Percentiles rank a stretch among this genome's conserved stretches.
These are phyloP conservation scores for Microtus pennsylvanicus DNA, from an alignment of 2,113 vertebrate species.

Conservation along the genomic window DNA sequence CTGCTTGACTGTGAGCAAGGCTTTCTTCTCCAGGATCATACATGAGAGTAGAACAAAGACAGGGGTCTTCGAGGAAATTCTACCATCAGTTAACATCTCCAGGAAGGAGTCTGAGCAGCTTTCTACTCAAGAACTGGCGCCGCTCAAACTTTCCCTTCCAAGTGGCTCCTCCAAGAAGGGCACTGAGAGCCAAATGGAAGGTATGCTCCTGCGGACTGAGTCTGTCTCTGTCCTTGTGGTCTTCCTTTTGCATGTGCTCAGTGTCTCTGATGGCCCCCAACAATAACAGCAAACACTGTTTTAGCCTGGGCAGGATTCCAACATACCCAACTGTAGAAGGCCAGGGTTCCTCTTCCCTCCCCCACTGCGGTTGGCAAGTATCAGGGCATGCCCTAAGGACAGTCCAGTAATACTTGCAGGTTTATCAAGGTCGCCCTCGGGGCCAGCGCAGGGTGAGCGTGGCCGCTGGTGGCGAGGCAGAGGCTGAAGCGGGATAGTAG, in stretches of 20 bases:
- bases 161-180: background rate
- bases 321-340: background rate
- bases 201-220: background rate
- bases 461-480: background rate
- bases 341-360: background rate
- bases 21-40: conserved; percentile 51
- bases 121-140: accelerated
- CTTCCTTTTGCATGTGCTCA: background rate
- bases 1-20: background rate
- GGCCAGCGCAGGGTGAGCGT: too few species aligned
- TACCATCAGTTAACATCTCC: accelerated
- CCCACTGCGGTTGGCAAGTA: background rate
- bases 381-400: background rate
- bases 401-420: background rate
- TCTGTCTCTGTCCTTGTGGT: background rate
- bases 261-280: background rate
- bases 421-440: too few species aligned
- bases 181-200: background rate
- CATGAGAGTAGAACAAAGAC: background rate
- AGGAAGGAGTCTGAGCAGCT: accelerated
- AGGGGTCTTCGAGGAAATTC: accelerated
- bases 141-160: accelerated
- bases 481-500: background rate
- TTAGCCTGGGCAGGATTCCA: background rate
- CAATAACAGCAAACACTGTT: accelerated